These are phyloP conservation scores for Anthopleura sola DNA, from an alignment of 64 coral and sea anemone genomes.

Conservation along the genomic window DNA sequence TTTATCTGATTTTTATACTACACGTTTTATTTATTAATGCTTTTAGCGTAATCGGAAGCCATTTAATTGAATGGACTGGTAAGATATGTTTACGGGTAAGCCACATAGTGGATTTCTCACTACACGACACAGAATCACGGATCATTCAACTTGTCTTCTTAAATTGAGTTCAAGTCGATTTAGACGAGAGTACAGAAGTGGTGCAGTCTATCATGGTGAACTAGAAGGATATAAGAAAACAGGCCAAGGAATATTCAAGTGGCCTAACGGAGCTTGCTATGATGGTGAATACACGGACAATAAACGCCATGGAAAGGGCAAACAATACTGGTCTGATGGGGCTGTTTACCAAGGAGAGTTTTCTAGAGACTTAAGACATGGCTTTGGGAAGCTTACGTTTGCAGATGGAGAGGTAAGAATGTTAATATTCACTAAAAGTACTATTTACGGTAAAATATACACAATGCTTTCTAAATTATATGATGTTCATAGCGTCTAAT, in stretches of 20 bases:
- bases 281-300: conserved; percentile 94
- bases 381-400: conserved; percentile 68
- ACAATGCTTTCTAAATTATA: too few relatives aligned
- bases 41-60: not conserved
- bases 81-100: not conserved
- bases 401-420: conserved; percentile 79
- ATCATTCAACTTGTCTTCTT: conserved; percentile 48
- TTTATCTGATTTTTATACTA: not conserved
- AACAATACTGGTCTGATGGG: conserved; percentile 88
- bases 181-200: conserved; percentile 81
- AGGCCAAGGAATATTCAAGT: conserved; percentile 80
- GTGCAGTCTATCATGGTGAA: conserved; percentile 86
- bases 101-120: not conserved
- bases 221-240: conserved; percentile 80
- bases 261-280: conserved; percentile 96
- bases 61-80: not conserved
- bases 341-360: conserved; percentile 77
- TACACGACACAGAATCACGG: not conserved
- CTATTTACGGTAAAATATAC: not conserved
- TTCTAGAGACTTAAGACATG: conserved; percentile 79
- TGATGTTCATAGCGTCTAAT: too few relatives aligned
- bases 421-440: not conserved
- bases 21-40: not conserved
- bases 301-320: conserved; percentile 80
- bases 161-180: conserved; percentile 80